Conservation (phyloP, 2,888 invertebrate genomes). For the Ischnura elegans region DNA sequence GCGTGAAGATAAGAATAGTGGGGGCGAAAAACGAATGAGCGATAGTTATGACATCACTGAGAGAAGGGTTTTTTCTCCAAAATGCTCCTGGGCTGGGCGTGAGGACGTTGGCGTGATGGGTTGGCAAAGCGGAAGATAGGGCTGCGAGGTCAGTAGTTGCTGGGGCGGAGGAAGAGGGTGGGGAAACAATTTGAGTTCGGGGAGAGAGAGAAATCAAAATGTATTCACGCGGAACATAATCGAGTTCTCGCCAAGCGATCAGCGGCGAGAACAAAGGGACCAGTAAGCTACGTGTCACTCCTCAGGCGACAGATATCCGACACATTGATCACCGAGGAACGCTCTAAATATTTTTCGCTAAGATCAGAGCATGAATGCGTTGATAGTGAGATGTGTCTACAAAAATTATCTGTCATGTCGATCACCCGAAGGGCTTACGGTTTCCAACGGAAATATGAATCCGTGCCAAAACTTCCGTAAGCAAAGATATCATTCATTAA, state of each 20-base stretch:
- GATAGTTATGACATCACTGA: constrained; percentile 21
- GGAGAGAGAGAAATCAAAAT: neutral
- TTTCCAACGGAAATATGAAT: neutral
- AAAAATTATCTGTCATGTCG: neutral
- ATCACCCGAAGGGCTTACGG: neutral
- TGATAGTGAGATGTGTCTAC: too few relatives aligned
- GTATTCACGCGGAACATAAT: neutral
- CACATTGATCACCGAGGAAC: too few relatives aligned
- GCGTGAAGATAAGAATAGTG: neutral
- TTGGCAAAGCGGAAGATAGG: neutral
- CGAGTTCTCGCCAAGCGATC: neutral
- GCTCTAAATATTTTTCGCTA: too few relatives aligned
- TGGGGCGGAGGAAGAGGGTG: neutral
- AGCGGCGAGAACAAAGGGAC: neutral
- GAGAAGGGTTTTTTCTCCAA: neutral
- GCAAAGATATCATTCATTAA: neutral
- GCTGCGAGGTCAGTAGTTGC: neutral
- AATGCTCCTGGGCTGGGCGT: neutral
- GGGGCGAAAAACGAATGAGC: neutral
- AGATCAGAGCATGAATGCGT: neutral
- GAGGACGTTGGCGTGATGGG: neutral
- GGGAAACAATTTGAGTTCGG: neutral
- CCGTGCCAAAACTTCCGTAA: neutral
- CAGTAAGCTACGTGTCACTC: neutral
- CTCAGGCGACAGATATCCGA: neutral